phyloP scores from a whole-genome alignment of 2,888 invertebrate genomes.

The Cheilosia impressa region DNA sequence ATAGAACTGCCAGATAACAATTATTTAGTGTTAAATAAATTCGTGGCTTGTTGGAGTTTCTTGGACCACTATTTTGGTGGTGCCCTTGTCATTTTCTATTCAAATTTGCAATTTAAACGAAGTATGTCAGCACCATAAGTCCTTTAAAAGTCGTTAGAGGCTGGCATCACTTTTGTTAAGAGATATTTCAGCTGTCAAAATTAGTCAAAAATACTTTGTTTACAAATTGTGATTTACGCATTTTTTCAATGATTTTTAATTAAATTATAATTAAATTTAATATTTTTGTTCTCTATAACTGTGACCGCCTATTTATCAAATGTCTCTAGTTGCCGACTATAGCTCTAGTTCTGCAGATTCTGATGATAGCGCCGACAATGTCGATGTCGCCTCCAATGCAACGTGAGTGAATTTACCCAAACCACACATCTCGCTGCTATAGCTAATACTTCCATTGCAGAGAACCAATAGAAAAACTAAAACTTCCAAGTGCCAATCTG shows the following conservation, averaged over 20 bases:
- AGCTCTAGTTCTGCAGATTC: slow-evolving; percentile 77
- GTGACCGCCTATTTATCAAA: slow-evolving; percentile 65
- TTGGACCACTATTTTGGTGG: no score
- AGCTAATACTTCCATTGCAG: slow-evolving; percentile 19
- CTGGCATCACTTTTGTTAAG: slow-evolving; percentile 27
- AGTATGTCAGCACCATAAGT: no score
- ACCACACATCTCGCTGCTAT: not conserved
- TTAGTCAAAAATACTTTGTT: slow-evolving; percentile 43
- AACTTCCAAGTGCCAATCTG: slow-evolving; percentile 80
- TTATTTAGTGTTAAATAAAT: no score
- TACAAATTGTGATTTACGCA: slow-evolving; percentile 44
- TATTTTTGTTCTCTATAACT: slow-evolving; percentile 11
- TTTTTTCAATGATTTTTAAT: slow-evolving; percentile 33
- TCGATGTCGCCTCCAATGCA: not conserved
- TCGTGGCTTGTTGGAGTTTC: no score
- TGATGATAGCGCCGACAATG: slow-evolving; percentile 67
- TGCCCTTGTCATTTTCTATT: no score
- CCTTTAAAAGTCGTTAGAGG: no score
- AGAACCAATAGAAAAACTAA: slow-evolving; percentile 43
- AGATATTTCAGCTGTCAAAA: not conserved
- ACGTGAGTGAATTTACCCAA: slow-evolving; percentile 13
- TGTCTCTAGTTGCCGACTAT: slow-evolving; percentile 81
- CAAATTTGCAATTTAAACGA: no score
- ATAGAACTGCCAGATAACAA: no score
- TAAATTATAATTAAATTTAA: slow-evolving; percentile 18